Evolutionary conservation across 2,113 vertebrate species (phyloP), one percentile per base, ranked within the genome.

Genomic region (Centropristis striata): DNA sequence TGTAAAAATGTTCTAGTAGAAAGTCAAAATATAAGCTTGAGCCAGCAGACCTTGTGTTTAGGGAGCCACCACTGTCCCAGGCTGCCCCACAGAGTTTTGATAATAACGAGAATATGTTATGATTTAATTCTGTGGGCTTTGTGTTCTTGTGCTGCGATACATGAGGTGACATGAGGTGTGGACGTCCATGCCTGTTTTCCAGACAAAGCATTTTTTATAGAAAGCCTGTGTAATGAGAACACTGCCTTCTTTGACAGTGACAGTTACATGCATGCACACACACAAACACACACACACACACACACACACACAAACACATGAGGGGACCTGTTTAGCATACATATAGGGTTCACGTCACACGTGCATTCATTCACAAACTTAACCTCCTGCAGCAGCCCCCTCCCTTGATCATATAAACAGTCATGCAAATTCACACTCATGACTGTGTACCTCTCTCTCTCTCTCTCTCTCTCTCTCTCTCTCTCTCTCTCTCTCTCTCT

Each of bases 221-320:
- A 58, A 61, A 60, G 46, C 32, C 58, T 36, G 64, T 75, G 39
- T 84, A 86, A 77, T 80, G 60, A 85, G 68, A 78, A 83, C 58
- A 61, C 64, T 64, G 23, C 8, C 11, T 68, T 18, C 41, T 84
- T 77, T 74, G n/a, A n/a, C n/a, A n/a, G n/a, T n/a, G n/a, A n/a
- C 14, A 77, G 32, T 32, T 32, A 66, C 23, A 55, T n/a, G 37
- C 39, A 57, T 39, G 28, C 16, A 58, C 25, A 36, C 27, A 27
- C 25, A 18, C 53, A 57, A 9, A 39, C 57, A 3, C 57, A 41
- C 32, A 27, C 20, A 5, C 23, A 36, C 41, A 32, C 14, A 60
- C 2, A 13, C 36, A 28, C 23, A 14, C 25, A 47, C 6, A 15
- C 25, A 21, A 21, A 28, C 28, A n/a, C n/a, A n/a, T n/a, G n/a